These are phyloP conservation scores for Leptopilina clavipes DNA, from an alignment of 1,140 invertebrate genomes.

Conservation along the genomic window DNA sequence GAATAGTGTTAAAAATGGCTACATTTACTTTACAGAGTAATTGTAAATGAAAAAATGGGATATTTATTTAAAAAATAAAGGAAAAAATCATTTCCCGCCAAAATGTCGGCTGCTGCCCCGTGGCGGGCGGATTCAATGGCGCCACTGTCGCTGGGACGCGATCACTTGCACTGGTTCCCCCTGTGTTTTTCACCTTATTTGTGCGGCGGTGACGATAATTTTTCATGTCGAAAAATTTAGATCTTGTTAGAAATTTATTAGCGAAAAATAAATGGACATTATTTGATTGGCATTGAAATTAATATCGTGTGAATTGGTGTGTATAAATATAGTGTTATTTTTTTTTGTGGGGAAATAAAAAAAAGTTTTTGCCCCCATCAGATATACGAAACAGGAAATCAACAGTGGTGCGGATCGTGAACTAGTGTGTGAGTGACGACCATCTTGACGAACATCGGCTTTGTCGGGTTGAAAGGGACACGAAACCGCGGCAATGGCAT, in stretches of 20 bases:
- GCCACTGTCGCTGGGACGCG: slow-evolving; percentile 65
- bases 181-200: slow-evolving; percentile 52
- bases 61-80: background rate
- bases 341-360: slow-evolving; percentile 48
- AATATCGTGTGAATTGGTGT: slow-evolving; percentile 43
- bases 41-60: too few relatives aligned
- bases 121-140: slow-evolving; percentile 52
- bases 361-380: too few relatives aligned
- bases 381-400: slow-evolving; percentile 64
- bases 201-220: slow-evolving; percentile 55
- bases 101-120: slow-evolving; percentile 54
- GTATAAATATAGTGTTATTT: slow-evolving; percentile 48
- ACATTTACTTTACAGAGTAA: too few relatives aligned
- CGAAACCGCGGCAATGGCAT: slow-evolving; percentile 51
- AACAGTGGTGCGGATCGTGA: slow-evolving; percentile 34
- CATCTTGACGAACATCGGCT: slow-evolving; percentile 68
- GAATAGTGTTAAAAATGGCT: too few relatives aligned
- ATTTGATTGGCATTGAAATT: slow-evolving; percentile 17
- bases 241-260: slow-evolving; percentile 46
- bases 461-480: slow-evolving; percentile 45
- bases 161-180: slow-evolving; percentile 66
- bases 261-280: slow-evolving; percentile 52
- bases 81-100: slow-evolving; percentile 56
- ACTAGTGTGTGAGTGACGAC: slow-evolving; percentile 60
- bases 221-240: slow-evolving; percentile 46